Base-by-base conservation (phyloP, 1,140 invertebrate species). In the Nymphalis io region DNA sequence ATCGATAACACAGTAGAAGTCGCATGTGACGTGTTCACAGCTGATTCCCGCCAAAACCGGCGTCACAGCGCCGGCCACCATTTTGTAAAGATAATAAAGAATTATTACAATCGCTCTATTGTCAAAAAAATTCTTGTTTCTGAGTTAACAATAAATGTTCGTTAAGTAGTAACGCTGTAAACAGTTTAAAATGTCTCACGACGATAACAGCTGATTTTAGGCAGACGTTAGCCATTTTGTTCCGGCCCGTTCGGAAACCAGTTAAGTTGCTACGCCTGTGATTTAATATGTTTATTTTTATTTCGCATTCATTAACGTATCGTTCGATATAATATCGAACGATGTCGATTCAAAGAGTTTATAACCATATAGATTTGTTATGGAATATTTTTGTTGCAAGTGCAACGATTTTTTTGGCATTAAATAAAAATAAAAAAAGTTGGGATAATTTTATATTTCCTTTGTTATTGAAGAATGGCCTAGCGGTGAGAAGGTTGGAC, bases 21-120 rank as follows among this genome's bases (percentile, higher is more conserved):
- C 67, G 1, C 27, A 62, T 71, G 73, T 81, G 70, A 72, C 71
- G 68, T 69, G 64, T 68, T 62, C 69, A 74, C 85, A 87, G 85
- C 85, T 87, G 85, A 85, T 85, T 84, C 81, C 80, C 83, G 85
- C 83, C 83, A 85, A 83, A 87, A 82, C 73, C 42, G 68, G 76
- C 72, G 70, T 55, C 51, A 18, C n/a, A 27, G 12, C 65, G 72
- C 58, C 68, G 70, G 71, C 64, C 69, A 69, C 62, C 69, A 70
- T 74, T 70, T 69, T 74, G 58, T 73, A 75, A 78, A 70, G 70
- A 20, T 20, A 51, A 76, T 59, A 70, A 73, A 71, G 62, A 73
- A 33, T 74, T 48, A 20, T 51, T 21, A 69, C 62, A 53, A 67
- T 48, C 39, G 38, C 18, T 55, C 44, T 53, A 62, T 82, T 81